These are phyloP conservation scores for Gymnothorax reevesii DNA, from an alignment of 2,797 vertebrate genomes.

Conservation along the genomic window DNA sequence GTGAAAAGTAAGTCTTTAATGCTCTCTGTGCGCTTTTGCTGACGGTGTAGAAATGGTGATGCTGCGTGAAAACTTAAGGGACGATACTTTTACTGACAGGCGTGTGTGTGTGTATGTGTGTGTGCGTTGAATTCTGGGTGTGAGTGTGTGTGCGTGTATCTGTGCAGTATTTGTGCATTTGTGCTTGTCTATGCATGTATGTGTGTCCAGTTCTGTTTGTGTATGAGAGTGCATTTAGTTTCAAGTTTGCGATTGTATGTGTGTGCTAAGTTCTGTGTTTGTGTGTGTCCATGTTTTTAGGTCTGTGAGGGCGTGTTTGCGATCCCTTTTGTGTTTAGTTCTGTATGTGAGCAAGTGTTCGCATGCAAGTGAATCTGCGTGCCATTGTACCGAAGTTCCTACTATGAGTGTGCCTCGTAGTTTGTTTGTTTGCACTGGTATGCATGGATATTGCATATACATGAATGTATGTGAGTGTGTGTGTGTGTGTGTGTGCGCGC, in stretches of 20 bases:
- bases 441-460: background rate
- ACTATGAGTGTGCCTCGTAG: background rate
- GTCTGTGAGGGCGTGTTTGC: too few relatives aligned
- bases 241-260: too few relatives aligned
- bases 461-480: background rate
- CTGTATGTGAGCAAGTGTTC: background rate
- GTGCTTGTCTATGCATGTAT: too few relatives aligned
- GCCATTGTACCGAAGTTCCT: background rate
- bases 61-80: constrained; percentile 90
- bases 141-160: background rate
- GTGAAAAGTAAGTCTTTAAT: constrained; percentile 96
- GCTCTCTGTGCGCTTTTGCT: constrained; percentile 93
- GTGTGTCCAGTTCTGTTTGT: too few relatives aligned
- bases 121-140: constrained; percentile 10
- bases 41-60: constrained; percentile 74
- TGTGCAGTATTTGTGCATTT: too few relatives aligned
- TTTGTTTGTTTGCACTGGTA: background rate
- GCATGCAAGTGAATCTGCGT: constrained; percentile 20
- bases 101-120: constrained; percentile 49
- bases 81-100: constrained; percentile 79
- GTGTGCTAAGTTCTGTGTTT: too few relatives aligned
- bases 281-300: too few relatives aligned
- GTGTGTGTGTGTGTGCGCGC: constrained; percentile 2
- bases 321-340: too few relatives aligned
- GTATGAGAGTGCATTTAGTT: too few relatives aligned